Base-by-base conservation (phyloP, 2,888 invertebrate species). In the Imbricaverruca yamaguchii region DNA sequence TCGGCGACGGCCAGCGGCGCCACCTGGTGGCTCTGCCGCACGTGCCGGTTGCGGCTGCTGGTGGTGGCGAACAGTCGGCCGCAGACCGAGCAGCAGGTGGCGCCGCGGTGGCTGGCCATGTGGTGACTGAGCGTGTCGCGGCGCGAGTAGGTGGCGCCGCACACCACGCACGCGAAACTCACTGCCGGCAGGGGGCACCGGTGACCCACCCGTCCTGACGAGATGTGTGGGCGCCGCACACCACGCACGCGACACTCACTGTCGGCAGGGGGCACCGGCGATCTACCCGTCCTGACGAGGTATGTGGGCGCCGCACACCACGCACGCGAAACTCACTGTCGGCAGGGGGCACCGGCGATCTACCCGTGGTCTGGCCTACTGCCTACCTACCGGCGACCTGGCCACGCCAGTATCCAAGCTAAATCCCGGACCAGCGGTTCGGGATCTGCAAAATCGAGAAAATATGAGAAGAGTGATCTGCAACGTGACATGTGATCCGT, bases 81-180 rank as follows among this genome's bases (percentile, higher is more conserved):
- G 78, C 82, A 83, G 7, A 80, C 81, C 4, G 81, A 79, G 39
- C 82, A 83, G 18, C 57, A 23, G 4, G 82, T 82, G 39, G 81
- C 83, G 59, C 83, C 83, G 18, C 81, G 82, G 81, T 83, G 83
- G 69, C 83, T 67, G 63, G 83, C 82, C 39, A 80, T 80, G 81
- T 83, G 83, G 23, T 83, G 82, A 21, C 82, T 81, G 0, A 83
- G 81, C n/a, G 83, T 83, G 65, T 82, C 82, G 4, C 81, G 82
- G 56, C 81, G 82, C 23, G 80, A 78, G 81, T 83, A 83, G 79
- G 80, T 67, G 80, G 83, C 82, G 69, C 80, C 82, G 80, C 83
- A 83, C 79, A 82, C 82, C 39, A 25, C 57, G 80, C 83, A 83
- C 13, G 80, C 63, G 69, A 81, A 81, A 8, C 25, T 15, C 8